Evolutionary conservation across 2,888 invertebrate species (phyloP), one percentile per base, ranked within the genome.

Genomic region (Machimus rusticus): DNA sequence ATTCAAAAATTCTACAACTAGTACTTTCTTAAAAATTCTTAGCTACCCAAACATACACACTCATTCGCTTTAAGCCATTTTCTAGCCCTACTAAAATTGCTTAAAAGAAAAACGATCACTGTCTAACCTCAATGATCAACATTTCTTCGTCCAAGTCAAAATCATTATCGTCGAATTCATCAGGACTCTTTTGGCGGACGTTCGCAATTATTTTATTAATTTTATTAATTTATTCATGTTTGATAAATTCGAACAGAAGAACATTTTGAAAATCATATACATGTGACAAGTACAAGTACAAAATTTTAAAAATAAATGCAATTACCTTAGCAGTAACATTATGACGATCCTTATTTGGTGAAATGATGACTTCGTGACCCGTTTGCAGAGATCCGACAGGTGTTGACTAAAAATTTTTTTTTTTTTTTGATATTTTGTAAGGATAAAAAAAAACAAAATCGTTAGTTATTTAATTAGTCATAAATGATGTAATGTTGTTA

Each of bases 371-470:
- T 94, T 98, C 98, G 92, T 98, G 98, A 90, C 96, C 96, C 90
- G 98, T 97, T 94, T 97, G 97, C 91, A 98, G 94, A 84, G 98
- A 98, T 91, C 97, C 97, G 92, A 98, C 97, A 89, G 98, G 98
- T 89, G 98, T 98, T 90, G 97, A 97, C 98, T 98, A 95, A 89
- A 95, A 31, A 4, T 1, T 66, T 66, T 23, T 66, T 51, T 76
- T 51, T 46, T 34, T 43, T 43, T 39, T 39, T n/a, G 37, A 16
- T 31, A 6, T 74, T 74, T 77, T 57, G 77, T 19, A 86, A 86
- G 43, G 39, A 77, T 51, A 34, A 19, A 76, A 86, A 78, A 85
- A 34, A 19, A 76, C 81, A 78, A 85, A 77, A 87, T n/a, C 14
- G 88, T 87, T 88, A 88, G 86, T 87, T 87, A 87, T 74, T 43